phyloP scores from a whole-genome alignment of 2,797 vertebrate species.

The Melanotaenia pygmaea region DNA sequence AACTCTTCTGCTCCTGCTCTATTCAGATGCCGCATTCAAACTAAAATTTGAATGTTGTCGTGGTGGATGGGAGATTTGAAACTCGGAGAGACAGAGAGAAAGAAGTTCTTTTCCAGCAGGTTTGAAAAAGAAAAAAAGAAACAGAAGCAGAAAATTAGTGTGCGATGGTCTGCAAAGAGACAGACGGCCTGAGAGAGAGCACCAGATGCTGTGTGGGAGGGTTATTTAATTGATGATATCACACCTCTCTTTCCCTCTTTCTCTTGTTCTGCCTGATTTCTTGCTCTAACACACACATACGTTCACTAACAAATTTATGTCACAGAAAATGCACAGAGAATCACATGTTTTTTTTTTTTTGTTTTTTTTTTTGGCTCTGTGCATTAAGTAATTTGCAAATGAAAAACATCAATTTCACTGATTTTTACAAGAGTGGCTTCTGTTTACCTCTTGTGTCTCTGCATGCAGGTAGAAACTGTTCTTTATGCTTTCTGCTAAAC shows the following conservation, averaged over 20 bases:
- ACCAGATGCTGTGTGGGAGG: constrained; percentile 81
- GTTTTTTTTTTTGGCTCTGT: constrained; percentile 1
- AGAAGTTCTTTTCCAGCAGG: constrained; percentile 7
- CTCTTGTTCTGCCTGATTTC: constrained; percentile 55
- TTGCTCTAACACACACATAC: constrained; percentile 39
- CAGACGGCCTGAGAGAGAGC: constrained; percentile 70
- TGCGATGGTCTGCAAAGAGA: constrained; percentile 54
- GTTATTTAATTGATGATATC: constrained; percentile 83
- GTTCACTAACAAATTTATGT: constrained; percentile 9
- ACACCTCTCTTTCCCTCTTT: constrained; percentile 69
- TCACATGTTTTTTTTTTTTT: not conserved
- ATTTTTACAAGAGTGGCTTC: constrained; percentile 12
- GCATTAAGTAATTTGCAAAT: constrained; percentile 23
- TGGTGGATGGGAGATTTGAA: not conserved
- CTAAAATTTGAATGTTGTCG: constrained; percentile 24
- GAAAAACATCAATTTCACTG: constrained; percentile 9
- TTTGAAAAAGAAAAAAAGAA: constrained; percentile 24
- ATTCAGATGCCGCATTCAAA: constrained; percentile 14
- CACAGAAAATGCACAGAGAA: constrained; percentile 1
- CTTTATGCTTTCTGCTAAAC: constrained; percentile 71
- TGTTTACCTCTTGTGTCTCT: constrained; percentile 28
- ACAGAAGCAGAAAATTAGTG: constrained; percentile 39
- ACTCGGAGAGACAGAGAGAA: constrained; percentile 12
- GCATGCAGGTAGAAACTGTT: constrained; percentile 71
- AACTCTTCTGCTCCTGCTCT: constrained; percentile 10